Percentiles rank a stretch among this genome's conserved stretches.
Evolutionary conservation across 2,888 invertebrate species (phyloP).

Genomic region (Trachelus stipa): DNA sequence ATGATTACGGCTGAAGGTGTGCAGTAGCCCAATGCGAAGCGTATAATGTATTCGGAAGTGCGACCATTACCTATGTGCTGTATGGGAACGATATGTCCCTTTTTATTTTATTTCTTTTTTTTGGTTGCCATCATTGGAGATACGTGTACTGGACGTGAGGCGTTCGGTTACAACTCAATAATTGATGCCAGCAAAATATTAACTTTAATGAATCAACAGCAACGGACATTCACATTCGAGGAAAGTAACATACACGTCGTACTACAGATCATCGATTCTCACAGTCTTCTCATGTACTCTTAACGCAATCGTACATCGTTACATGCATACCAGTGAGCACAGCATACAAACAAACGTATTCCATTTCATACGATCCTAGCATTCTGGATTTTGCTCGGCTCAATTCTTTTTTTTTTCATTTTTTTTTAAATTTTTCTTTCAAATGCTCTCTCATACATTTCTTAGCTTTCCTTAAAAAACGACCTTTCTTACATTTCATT

Average conservation of each 20-base stretch:
- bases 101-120: conserved; percentile 16
- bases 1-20: no score
- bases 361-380: conserved; percentile 21
- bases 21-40: no score
- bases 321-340: not conserved
- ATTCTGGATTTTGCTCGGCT: conserved; percentile 17
- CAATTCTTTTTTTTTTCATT: not conserved
- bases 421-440: conserved; percentile 16
- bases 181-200: conserved; percentile 56
- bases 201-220: conserved; percentile 57
- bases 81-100: not conserved
- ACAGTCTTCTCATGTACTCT: not conserved
- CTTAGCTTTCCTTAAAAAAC: not conserved
- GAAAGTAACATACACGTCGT: conserved; percentile 38
- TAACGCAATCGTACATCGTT: not conserved
- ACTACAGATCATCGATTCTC: not conserved
- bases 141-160: conserved; percentile 27
- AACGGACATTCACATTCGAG: conserved; percentile 54
- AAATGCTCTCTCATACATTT: conserved; percentile 18
- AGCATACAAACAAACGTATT: not conserved
- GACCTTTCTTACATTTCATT: not conserved
- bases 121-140: conserved; percentile 22
- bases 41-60: no score
- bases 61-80: conserved; percentile 15
- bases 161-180: conserved; percentile 48